These are phyloP conservation scores for Pelobates fuscus DNA, from an alignment of 2,113 vertebrate genomes.

Conservation along the genomic window DNA sequence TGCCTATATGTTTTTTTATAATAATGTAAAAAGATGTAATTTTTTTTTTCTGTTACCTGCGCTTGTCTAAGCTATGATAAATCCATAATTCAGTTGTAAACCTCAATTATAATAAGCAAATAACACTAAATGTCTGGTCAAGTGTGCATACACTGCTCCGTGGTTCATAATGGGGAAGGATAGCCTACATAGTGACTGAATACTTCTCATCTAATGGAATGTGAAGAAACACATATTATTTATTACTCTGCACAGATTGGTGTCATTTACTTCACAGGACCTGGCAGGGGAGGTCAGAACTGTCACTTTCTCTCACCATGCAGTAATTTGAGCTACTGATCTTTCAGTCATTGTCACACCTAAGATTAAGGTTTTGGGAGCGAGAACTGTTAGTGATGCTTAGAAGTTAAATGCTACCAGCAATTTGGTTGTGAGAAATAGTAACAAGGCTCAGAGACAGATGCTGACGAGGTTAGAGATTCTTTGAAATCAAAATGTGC, in stretches of 20 bases:
- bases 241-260: constrained; percentile 24
- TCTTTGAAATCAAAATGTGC: background rate
- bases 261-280: constrained; percentile 46
- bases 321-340: constrained; percentile 42
- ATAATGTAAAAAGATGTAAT: too few relatives aligned
- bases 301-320: constrained; percentile 47
- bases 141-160: too few relatives aligned
- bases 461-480: background rate
- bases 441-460: constrained; percentile 6
- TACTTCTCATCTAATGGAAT: background rate
- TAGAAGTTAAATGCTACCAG: constrained; percentile 6
- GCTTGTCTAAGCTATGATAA: too few relatives aligned
- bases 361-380: constrained; percentile 36
- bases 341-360: constrained; percentile 47
- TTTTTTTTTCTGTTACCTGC: too few relatives aligned
- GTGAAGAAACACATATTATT: constrained; percentile 14
- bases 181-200: too few relatives aligned
- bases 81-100: too few relatives aligned
- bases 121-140: too few relatives aligned
- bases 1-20: too few relatives aligned
- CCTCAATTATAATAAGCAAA: too few relatives aligned
- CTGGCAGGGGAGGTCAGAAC: constrained; percentile 45
- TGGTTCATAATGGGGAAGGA: too few relatives aligned
- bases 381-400: background rate
- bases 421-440: constrained; percentile 18